A percentile compares a stretch with the other conserved stretches of the same genome.
phyloP scores from a whole-genome alignment of 2,888 invertebrate species.

The Brachyopa scutellaris region DNA sequence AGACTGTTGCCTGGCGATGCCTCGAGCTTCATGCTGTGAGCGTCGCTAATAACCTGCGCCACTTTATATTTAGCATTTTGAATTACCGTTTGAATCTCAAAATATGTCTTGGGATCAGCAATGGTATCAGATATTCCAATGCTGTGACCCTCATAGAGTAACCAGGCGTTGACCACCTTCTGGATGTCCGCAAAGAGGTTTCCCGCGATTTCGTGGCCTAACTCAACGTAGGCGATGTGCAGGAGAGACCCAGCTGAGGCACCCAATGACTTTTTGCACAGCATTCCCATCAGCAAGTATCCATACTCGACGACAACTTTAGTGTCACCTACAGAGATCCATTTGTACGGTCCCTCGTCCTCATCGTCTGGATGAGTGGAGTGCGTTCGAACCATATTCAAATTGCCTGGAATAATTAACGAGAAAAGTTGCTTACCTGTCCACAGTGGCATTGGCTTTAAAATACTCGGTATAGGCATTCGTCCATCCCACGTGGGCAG shows the following conservation, averaged over 20 bases:
- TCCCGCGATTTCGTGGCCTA: slow-evolving; percentile 96
- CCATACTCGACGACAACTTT: slow-evolving; percentile 97
- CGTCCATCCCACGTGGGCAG: slow-evolving; percentile 99
- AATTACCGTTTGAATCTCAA: slow-evolving; percentile 97
- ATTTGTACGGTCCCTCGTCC: slow-evolving; percentile 95
- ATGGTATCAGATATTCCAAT: slow-evolving; percentile 99
- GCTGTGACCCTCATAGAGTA: slow-evolving; percentile 94
- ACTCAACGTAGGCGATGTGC: slow-evolving; percentile 97
- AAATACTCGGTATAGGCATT: slow-evolving; percentile 91
- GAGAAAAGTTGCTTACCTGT: slow-evolving; percentile 98
- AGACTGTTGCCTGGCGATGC: slow-evolving; percentile 98
- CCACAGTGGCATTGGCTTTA: slow-evolving; percentile 96
- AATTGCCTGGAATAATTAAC: slow-evolving; percentile 94
- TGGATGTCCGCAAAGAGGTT: slow-evolving; percentile 98
- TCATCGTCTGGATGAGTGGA: slow-evolving; percentile 99
- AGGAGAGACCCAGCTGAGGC: slow-evolving; percentile 96
- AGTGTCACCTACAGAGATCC: slow-evolving; percentile 99
- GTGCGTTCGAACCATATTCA: slow-evolving; percentile 97
- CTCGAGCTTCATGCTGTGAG: slow-evolving; percentile 98
- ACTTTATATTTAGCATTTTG: slow-evolving; percentile 98
- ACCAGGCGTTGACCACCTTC: slow-evolving; percentile 98
- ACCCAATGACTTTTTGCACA: slow-evolving; percentile 97
- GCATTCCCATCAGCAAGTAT: slow-evolving; percentile 96
- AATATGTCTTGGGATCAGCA: slow-evolving; percentile 98
- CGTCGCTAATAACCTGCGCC: slow-evolving; percentile 94